Evolutionary conservation across 2,113 vertebrate species (phyloP).

Genomic region (Pongo pygmaeus): DNA sequence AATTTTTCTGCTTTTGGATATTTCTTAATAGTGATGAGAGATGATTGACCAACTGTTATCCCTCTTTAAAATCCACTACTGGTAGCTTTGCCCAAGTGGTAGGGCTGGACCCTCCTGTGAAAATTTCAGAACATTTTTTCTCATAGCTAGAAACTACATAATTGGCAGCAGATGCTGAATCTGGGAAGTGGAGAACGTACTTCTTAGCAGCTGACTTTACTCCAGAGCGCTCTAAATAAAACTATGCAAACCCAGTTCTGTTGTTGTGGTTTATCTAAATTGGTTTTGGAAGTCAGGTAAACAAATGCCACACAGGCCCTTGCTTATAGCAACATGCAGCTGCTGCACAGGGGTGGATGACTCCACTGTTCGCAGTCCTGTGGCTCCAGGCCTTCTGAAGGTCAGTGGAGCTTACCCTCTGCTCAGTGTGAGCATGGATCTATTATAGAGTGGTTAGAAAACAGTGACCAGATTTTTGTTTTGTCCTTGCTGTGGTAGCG

Average conservation of each 20-base stretch:
- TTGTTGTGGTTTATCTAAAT: accelerated
- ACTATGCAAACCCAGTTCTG: accelerated
- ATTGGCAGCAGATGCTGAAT: not conserved
- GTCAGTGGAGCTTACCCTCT: not conserved
- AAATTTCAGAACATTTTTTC: not conserved
- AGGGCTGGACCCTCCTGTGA: not conserved
- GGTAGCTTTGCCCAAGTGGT: not conserved
- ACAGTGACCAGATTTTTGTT: too few species aligned
- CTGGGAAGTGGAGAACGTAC: not conserved
- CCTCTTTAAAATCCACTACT: not conserved
- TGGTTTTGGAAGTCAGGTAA: not conserved
- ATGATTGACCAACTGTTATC: not conserved
- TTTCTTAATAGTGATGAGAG: not conserved
- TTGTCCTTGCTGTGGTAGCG: accelerated
- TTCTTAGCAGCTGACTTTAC: accelerated
- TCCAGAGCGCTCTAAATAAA: not conserved
- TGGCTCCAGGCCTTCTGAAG: accelerated
- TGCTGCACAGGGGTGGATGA: accelerated
- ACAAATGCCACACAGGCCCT: not conserved
- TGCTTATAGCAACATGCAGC: accelerated
- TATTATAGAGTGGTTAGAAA: not conserved
- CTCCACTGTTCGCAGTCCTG: not conserved
- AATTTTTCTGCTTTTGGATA: not conserved
- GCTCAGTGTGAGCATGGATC: accelerated
- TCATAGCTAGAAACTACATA: accelerated